Evolutionary conservation across 2,888 invertebrate species (phyloP).

Genomic region (Lissonota sp.): DNA sequence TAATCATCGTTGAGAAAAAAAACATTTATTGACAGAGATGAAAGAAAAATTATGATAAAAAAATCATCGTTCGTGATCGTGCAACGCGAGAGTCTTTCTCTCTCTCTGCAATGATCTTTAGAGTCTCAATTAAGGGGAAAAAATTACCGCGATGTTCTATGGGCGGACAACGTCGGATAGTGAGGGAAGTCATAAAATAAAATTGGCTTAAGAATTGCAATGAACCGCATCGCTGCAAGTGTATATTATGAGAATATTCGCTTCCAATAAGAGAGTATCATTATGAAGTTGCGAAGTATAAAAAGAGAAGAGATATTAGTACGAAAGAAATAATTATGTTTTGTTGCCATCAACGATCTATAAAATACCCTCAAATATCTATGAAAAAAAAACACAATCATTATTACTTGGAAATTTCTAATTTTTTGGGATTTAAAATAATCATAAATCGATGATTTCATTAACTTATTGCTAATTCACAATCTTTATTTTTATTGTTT

Average conservation of each 20-base stretch:
- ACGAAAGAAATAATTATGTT: no score
- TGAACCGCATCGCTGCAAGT: slow-evolving; percentile 23
- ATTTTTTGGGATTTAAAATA: no score
- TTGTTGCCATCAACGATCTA: no score
- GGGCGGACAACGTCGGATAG: slow-evolving; percentile 21
- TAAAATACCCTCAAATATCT: no score
- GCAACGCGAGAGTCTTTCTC: slow-evolving; percentile 24
- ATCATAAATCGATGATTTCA: no score
- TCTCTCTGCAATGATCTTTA: background rate
- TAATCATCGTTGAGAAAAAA: background rate
- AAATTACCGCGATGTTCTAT: slow-evolving; percentile 12
- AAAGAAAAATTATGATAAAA: background rate
- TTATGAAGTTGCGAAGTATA: no score
- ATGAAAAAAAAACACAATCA: no score
- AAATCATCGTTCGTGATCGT: slow-evolving; percentile 6
- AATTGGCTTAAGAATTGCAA: slow-evolving; percentile 17
- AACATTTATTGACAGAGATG: background rate
- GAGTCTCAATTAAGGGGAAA: slow-evolving; percentile 20
- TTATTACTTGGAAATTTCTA: no score
- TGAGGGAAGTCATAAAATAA: slow-evolving; percentile 5
- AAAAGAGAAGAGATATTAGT: no score
- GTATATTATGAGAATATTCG: slow-evolving; percentile 8
- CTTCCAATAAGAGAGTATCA: background rate
- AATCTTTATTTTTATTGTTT: no score
- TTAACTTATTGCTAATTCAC: no score